phyloP scores from a whole-genome alignment of 2,797 vertebrate species.

The Thalassophryne amazonica region DNA sequence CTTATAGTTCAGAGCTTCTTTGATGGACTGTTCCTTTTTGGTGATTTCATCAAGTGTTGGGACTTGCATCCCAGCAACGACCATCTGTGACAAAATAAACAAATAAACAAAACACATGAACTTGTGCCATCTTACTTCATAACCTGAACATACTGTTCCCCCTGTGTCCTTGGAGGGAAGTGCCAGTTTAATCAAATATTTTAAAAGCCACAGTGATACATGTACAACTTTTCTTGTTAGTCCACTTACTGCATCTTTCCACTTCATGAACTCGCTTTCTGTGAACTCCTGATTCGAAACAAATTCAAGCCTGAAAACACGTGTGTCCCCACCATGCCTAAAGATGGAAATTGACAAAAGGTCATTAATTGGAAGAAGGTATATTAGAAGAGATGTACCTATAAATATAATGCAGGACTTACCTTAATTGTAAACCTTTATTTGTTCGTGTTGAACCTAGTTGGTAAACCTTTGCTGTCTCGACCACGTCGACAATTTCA shows the following conservation, averaged over 20 bases:
- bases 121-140: neutral
- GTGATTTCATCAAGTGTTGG: slow-evolving; percentile 96
- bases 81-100: slow-evolving; percentile 81
- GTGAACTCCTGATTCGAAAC: slow-evolving; percentile 99
- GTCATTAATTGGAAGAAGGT: no score
- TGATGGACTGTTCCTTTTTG: slow-evolving; percentile 97
- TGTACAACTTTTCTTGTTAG: neutral
- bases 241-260: slow-evolving; percentile 95
- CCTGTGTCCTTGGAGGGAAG: neutral
- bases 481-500: slow-evolving; percentile 96
- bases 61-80: slow-evolving; percentile 93
- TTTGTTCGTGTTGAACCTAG: slow-evolving; percentile 94
- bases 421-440: slow-evolving; percentile 95
- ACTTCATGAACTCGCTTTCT: slow-evolving; percentile 98
- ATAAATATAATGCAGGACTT: slow-evolving; percentile 3
- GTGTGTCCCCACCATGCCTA: slow-evolving; percentile 93
- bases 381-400: no score
- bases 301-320: slow-evolving; percentile 96
- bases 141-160: neutral
- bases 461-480: slow-evolving; percentile 97
- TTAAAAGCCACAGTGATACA: neutral
- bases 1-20: slow-evolving; percentile 97
- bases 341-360: slow-evolving; percentile 21
- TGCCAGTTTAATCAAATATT: neutral
- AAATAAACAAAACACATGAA: neutral